Base-by-base conservation (phyloP, 2,113 vertebrate species). In the Grammomys surdaster region DNA sequence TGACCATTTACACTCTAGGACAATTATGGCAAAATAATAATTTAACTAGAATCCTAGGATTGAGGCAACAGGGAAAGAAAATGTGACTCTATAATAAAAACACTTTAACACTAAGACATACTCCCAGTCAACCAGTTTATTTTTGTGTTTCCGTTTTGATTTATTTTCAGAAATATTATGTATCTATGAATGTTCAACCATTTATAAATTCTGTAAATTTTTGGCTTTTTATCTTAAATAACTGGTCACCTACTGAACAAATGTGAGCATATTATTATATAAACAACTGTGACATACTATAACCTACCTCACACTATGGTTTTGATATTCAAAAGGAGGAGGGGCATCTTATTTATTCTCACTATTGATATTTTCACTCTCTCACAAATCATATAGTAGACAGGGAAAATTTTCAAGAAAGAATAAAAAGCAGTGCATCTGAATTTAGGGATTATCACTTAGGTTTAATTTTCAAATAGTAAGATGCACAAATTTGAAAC, bases 171-270 rank as follows among this genome's bases (percentile, higher is more conserved):
- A 93, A 84, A 90, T 86, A 63, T 86, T 1, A 22, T n/a, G 72
- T 22, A 77, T 16, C 11, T 36, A 6, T 73, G 31, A 0, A 33
- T 48, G 24, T 82, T 75, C 46, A 84, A 33, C 31, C 28, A 40
- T 73, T 87, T 67, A 90, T 58, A 73, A 7, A 63, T 76, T 72
- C 26, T 51, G 0, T 56, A 0, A 28, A 24, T 10, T 51, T 0
- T 54, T 10, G 67, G 85, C 91, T 95, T 93, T 67, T 88, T 88
- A 95, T 43, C 3, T 31, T 89, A 31, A 70, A 54, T 12, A 90
- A 92, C 5, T 81, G 1, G 78, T n/a, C 67, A 54, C 67, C 94
- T 76, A 90, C 11, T 43, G 3, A 65, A 88, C 3, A 40, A 7
- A 33, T 43, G 8, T 63, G 70, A 78, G 48, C n/a, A 1, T 92